Evolutionary conservation across 2,113 vertebrate genomes (phyloP).

Genomic region (Polypterus senegalus): DNA sequence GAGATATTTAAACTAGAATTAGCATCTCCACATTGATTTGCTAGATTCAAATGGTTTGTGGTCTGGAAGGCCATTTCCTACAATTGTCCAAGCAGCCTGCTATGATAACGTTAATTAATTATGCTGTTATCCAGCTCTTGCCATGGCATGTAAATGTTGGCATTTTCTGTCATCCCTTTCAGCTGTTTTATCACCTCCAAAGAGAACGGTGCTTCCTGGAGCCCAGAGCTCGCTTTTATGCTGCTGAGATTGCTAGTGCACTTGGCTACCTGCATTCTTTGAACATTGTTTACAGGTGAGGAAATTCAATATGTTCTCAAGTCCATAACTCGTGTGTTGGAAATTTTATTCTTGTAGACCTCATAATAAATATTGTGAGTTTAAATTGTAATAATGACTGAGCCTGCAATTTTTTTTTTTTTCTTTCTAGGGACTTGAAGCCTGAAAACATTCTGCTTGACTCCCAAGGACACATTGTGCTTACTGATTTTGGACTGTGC

Average conservation of each 20-base stretch:
- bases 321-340: too few species aligned
- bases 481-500: slow-evolving; percentile 96
- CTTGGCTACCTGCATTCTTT: slow-evolving; percentile 93
- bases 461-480: slow-evolving; percentile 89
- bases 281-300: slow-evolving; percentile 89
- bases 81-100: slow-evolving; percentile 37
- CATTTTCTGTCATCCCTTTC: slow-evolving; percentile 19
- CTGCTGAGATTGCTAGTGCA: slow-evolving; percentile 92
- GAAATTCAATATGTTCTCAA: too few species aligned
- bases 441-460: slow-evolving; percentile 95
- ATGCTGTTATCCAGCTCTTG: slow-evolving; percentile 32
- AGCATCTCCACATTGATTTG: slow-evolving; percentile 30
- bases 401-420: not conserved
- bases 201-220: slow-evolving; percentile 94
- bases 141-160: slow-evolving; percentile 19
- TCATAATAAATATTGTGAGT: not conserved
- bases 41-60: slow-evolving; percentile 26
- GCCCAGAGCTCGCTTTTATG: slow-evolving; percentile 85
- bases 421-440: slow-evolving; percentile 69
- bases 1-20: slow-evolving; percentile 40
- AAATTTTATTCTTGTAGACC: too few species aligned
- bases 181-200: slow-evolving; percentile 98
- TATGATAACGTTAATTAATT: slow-evolving; percentile 36
- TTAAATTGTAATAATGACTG: slow-evolving; percentile 4
- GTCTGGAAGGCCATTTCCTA: slow-evolving; percentile 39